Evolutionary conservation across 1,140 invertebrate species (phyloP), one percentile per base, ranked within the genome.

Genomic region (Vanessa tameamea): DNA sequence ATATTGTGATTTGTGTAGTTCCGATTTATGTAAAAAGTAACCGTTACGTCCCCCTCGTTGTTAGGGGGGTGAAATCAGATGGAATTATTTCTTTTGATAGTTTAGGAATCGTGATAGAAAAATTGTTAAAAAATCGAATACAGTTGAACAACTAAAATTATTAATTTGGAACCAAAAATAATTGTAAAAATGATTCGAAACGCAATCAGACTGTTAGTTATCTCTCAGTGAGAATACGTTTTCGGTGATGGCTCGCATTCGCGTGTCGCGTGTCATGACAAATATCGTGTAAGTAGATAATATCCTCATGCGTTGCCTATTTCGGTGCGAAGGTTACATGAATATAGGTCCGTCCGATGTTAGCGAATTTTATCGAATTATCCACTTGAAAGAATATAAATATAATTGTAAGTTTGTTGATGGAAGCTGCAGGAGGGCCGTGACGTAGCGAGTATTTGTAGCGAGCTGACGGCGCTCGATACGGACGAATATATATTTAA

Each of bases 341-440:
- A 69, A 64, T 23, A 61, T 74, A 64, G 61, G 72, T 74, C 66
- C 72, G 72, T 74, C 72, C 72, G 43, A 47, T 57, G 20, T 57
- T 53, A 51, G 15, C 15, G 13, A 23, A 55, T 55, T 55, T 55
- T 55, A 16, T 55, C 9, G 16, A 16, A 16, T 4, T 20, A 55
- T n/a, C 15, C 15, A 55, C n/a, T 16, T 12, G 15, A 55, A 20
- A 20, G 53, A 55, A 20, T 55, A 20, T 20, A 55, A 1, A 20
- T 50, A 14, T 50, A 50, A 14, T n/a, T 50, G 13, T n/a, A 50
- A 15, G 13, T 50, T 50, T 50, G 37, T 9, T 43, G 37, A 43
- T 43, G 37, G 37, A 9, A 9, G 7, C 37, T 43, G 37, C 6
- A 1, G 4, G 31, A 37, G 7, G 37, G 37, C 3, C 37, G 9